Evolutionary conservation across 1,140 invertebrate species (phyloP).

Genomic region (Drosophila punjabiensis): DNA sequence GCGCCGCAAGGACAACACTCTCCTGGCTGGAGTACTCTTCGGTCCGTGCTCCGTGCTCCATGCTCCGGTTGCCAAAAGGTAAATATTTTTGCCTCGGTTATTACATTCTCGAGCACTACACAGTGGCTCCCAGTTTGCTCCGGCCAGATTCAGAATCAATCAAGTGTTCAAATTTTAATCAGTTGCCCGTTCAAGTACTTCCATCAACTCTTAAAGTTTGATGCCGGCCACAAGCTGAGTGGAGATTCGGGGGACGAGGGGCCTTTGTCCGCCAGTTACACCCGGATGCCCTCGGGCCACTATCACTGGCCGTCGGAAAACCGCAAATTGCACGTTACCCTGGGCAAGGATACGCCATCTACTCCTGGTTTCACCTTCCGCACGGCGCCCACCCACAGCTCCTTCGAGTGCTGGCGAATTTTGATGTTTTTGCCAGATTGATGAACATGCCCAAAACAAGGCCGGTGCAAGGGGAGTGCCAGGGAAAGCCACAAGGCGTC

Average conservation of each 20-base stretch:
- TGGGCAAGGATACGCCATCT: constrained; percentile 35
- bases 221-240: constrained; percentile 39
- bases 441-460: constrained; percentile 62
- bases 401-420: constrained; percentile 53
- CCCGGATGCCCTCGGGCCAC: constrained; percentile 34
- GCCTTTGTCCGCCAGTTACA: constrained; percentile 33
- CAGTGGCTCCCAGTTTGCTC: constrained; percentile 22
- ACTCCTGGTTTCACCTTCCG: constrained; percentile 14
- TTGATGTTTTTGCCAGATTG: constrained; percentile 79
- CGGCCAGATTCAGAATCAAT: constrained; percentile 73
- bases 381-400: neutral
- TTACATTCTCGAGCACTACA: constrained; percentile 66
- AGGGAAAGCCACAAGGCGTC: constrained; percentile 41
- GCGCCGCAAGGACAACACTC: constrained; percentile 48
- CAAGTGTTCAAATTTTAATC: constrained; percentile 79
- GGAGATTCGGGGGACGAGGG: neutral
- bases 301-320: constrained; percentile 56
- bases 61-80: constrained; percentile 74
- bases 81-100: constrained; percentile 79
- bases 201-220: constrained; percentile 69
- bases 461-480: neutral
- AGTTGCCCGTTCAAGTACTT: constrained; percentile 68
- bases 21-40: constrained; percentile 44
- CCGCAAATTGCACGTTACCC: constrained; percentile 69
- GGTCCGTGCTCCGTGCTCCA: constrained; percentile 23